These are phyloP conservation scores for Nasua narica DNA, from an alignment of 2,797 vertebrate species.

Conservation along the genomic window DNA sequence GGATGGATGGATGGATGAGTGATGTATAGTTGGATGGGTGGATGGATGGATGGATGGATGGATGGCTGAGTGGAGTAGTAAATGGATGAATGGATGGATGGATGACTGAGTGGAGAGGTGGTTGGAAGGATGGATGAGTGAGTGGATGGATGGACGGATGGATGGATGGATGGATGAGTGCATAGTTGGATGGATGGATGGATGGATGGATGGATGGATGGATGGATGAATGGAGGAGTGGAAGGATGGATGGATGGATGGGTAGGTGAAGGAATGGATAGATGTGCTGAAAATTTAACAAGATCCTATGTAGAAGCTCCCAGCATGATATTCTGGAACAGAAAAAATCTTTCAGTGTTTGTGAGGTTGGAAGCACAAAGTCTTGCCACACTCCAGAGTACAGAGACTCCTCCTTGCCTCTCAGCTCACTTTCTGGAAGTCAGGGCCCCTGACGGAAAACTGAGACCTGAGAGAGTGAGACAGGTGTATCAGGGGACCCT, in stretches of 20 bases:
- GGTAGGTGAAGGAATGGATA: neutral
- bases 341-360: neutral
- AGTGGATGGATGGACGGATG: accelerated
- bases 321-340: neutral
- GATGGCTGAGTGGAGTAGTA: neutral
- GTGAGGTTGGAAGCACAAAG: neutral
- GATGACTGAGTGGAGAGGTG: accelerated
- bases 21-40: neutral
- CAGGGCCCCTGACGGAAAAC: slow-evolving; percentile 29
- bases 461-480: neutral
- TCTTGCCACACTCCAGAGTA: neutral
- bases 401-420: neutral
- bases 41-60: accelerated
- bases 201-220: neutral
- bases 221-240: accelerated
- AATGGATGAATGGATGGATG: too few relatives aligned
- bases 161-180: accelerated
- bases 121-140: neutral
- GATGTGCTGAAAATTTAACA: neutral
- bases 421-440: slow-evolving; percentile 47
- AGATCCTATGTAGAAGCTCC: neutral
- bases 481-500: neutral
- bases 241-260: accelerated
- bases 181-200: accelerated
- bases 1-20: neutral